A percentile compares a stretch with the other conserved stretches of the same genome.
Conservation (phyloP, 2,113 vertebrate species). For the Psophia crepitans region DNA sequence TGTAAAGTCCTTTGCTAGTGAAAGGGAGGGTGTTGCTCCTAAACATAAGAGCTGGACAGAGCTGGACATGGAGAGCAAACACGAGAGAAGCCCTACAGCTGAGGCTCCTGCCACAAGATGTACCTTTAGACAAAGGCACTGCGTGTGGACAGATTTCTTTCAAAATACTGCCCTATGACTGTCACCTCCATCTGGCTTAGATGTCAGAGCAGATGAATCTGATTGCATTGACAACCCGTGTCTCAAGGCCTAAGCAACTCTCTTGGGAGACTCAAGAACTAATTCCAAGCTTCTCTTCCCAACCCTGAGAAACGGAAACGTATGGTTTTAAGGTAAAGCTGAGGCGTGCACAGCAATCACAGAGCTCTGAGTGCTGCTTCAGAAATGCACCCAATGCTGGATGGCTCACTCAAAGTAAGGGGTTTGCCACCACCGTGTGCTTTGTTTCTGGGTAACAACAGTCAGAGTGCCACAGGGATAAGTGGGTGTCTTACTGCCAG, state of each 20-base stretch:
- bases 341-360: not conserved
- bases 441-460: not conserved
- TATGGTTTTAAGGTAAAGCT: not conserved
- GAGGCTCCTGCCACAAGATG: not conserved
- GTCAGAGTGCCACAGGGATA: not conserved
- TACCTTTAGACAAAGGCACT: not conserved
- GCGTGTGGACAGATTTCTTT: fast-evolving
- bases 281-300: not conserved
- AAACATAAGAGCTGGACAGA: not conserved
- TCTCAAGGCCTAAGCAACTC: not conserved
- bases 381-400: not conserved
- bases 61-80: not conserved
- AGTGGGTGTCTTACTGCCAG: not conserved
- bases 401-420: not conserved
- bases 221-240: fast-evolving
- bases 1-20: not conserved
- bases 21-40: not conserved
- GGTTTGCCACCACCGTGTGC: not conserved
- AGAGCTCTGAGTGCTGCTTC: not conserved
- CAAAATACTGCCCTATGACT: not conserved
- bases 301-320: not conserved
- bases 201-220: not conserved
- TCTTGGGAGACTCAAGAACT: not conserved
- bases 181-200: not conserved
- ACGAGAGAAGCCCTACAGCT: not conserved